Conservation (phyloP, 2,797 vertebrate genomes). For the Artibeus lituratus region DNA sequence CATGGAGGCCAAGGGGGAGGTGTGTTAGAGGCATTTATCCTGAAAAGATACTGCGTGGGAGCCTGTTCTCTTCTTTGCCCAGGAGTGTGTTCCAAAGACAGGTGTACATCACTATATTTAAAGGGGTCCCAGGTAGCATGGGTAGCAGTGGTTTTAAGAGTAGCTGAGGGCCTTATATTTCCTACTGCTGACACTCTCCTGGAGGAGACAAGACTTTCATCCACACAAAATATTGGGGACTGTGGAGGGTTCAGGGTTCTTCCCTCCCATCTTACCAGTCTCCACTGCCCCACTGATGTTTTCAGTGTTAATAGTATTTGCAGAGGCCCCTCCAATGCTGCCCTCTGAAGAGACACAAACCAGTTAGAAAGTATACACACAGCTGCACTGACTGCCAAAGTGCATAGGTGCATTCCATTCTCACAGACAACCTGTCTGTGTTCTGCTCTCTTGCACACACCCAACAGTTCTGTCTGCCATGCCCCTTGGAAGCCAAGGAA, state of each 20-base stretch:
- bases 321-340: not conserved
- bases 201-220: not conserved
- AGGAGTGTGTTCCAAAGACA: not conserved
- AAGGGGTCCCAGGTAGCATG: rapidly evolving
- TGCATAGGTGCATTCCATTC: rapidly evolving
- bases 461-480: rapidly evolving
- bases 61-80: rapidly evolving
- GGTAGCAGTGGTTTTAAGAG: not conserved
- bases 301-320: rapidly evolving
- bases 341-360: not conserved
- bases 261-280: not conserved
- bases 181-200: rapidly evolving
- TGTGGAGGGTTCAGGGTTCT: rapidly evolving
- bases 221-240: not conserved
- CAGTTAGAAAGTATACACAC: rapidly evolving
- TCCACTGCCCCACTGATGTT: rapidly evolving
- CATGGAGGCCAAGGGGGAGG: rapidly evolving
- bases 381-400: rapidly evolving
- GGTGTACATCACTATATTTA: rapidly evolving
- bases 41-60: not conserved
- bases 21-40: rapidly evolving
- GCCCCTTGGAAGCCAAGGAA: not conserved
- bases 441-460: rapidly evolving
- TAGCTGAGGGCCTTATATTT: not conserved
- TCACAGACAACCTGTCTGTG: rapidly evolving